These are phyloP conservation scores for Agrochola circellaris DNA, from an alignment of 2,888 invertebrate species.

Conservation along the genomic window DNA sequence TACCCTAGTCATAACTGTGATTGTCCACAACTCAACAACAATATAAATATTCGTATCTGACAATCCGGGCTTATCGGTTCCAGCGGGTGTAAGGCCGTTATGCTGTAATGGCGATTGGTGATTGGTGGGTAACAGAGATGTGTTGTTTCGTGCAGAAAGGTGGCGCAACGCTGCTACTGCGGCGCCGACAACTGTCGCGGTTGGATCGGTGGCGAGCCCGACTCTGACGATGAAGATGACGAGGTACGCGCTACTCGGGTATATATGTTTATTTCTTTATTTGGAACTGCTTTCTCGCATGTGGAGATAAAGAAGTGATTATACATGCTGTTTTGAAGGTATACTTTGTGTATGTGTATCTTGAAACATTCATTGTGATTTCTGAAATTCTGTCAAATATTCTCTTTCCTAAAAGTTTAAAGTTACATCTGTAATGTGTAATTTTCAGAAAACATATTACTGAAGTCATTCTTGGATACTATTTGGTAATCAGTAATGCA, in stretches of 20 bases:
- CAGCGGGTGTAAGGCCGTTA: slow-evolving; percentile 39
- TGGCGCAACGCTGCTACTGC: slow-evolving; percentile 99
- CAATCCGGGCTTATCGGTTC: slow-evolving; percentile 51
- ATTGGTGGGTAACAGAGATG: slow-evolving; percentile 61
- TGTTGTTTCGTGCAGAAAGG: slow-evolving; percentile 92
- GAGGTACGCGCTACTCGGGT: slow-evolving; percentile 75
- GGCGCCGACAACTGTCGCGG: slow-evolving; percentile 97
- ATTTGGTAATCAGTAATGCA: neutral
- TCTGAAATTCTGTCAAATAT: neutral
- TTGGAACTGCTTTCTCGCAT: slow-evolving; percentile 42
- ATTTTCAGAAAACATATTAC: neutral
- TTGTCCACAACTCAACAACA: neutral
- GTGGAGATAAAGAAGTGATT: slow-evolving; percentile 22
- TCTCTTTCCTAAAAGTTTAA: neutral
- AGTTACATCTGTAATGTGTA: neutral
- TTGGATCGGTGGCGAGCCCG: slow-evolving; percentile 98
- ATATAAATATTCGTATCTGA: slow-evolving; percentile 18
- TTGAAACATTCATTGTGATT: slow-evolving; percentile 18
- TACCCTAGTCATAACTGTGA: slow-evolving; percentile 3
- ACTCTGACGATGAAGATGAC: slow-evolving; percentile 89
- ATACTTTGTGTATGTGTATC: slow-evolving; percentile 36
- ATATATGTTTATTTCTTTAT: slow-evolving; percentile 45
- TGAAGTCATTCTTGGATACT: neutral
- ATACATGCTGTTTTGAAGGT: slow-evolving; percentile 29
- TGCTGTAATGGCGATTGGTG: slow-evolving; percentile 35